These are phyloP conservation scores for Trematomus bernacchii DNA, from an alignment of 2,797 vertebrate genomes.

Conservation along the genomic window DNA sequence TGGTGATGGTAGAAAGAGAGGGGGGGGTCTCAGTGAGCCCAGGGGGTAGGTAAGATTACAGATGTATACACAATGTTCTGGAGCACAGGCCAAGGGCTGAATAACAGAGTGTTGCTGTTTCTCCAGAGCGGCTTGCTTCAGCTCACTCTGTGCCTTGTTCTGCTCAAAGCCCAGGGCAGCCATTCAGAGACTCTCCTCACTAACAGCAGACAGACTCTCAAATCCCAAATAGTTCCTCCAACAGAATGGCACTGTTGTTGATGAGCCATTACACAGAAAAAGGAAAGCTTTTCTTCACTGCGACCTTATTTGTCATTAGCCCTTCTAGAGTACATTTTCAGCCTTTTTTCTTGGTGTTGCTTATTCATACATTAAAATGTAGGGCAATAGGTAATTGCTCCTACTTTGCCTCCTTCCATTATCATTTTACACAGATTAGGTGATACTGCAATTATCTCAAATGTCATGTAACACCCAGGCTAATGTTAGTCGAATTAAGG, in stretches of 20 bases:
- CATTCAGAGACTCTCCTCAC: conserved; percentile 77
- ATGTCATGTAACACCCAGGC: conserved; percentile 50
- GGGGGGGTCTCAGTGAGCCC: conserved; percentile 61
- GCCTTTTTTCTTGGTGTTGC: not conserved
- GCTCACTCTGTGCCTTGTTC: conserved; percentile 76
- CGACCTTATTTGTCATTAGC: conserved; percentile 43
- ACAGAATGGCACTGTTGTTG: conserved; percentile 59
- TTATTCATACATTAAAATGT: conserved; percentile 40
- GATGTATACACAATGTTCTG: conserved; percentile 83
- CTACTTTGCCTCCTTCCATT: conserved; percentile 49
- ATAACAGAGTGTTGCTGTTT: conserved; percentile 79
- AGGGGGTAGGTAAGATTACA: conserved; percentile 81
- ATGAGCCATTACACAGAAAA: conserved; percentile 48
- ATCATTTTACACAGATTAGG: conserved; percentile 54
- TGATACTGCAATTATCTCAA: conserved; percentile 59
- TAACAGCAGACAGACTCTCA: conserved; percentile 64
- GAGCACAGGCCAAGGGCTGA: conserved; percentile 81
- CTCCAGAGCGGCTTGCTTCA: conserved; percentile 75
- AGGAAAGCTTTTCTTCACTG: conserved; percentile 30
- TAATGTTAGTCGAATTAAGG: conserved; percentile 60
- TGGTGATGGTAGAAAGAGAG: conserved; percentile 26
- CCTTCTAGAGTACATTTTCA: conserved; percentile 18
- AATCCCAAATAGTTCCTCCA: conserved; percentile 71
- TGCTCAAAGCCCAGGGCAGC: conserved; percentile 79
- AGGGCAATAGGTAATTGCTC: conserved; percentile 57